These are phyloP conservation scores for Lysandra bellargus DNA, from an alignment of 2,888 invertebrate species.

Conservation along the genomic window DNA sequence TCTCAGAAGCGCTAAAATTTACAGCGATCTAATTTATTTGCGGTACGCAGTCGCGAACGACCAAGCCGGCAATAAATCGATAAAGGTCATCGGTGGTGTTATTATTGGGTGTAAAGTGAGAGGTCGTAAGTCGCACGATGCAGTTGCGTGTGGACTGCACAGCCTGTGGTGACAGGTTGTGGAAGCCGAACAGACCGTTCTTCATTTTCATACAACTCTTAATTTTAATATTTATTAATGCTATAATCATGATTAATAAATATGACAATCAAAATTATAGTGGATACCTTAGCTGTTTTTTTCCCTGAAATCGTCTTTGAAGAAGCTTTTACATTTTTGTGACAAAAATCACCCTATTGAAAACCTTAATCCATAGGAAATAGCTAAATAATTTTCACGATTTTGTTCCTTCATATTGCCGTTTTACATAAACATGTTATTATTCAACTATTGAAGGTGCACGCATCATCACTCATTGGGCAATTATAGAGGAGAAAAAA, in stretches of 20 bases:
- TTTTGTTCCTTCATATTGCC: constrained; percentile 47
- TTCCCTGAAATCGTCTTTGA: too few species aligned
- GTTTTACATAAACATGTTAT: constrained; percentile 16
- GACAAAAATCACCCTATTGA: too few species aligned
- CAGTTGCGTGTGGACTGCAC: constrained; percentile 51
- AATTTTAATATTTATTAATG: not conserved
- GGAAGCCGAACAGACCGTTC: not conserved
- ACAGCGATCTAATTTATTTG: constrained; percentile 31
- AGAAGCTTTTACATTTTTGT: too few species aligned
- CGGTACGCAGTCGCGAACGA: not conserved
- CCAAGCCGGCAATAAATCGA: constrained; percentile 8
- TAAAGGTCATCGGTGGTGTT: constrained; percentile 25
- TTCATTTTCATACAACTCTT: not conserved
- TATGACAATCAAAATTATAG: too few species aligned
- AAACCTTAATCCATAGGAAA: not conserved
- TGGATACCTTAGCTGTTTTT: too few species aligned
- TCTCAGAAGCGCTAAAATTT: not conserved
- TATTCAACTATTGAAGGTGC: not conserved
- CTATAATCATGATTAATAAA: not conserved
- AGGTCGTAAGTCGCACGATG: constrained; percentile 46
- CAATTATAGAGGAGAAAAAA: constrained; percentile 26
- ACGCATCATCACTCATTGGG: constrained; percentile 30
- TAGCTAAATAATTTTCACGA: not conserved
- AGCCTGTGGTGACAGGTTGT: constrained; percentile 60
- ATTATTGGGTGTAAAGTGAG: constrained; percentile 46